Evolutionary conservation across 2,113 vertebrate genomes (phyloP).

Genomic region (Amblyopsis rosae): DNA sequence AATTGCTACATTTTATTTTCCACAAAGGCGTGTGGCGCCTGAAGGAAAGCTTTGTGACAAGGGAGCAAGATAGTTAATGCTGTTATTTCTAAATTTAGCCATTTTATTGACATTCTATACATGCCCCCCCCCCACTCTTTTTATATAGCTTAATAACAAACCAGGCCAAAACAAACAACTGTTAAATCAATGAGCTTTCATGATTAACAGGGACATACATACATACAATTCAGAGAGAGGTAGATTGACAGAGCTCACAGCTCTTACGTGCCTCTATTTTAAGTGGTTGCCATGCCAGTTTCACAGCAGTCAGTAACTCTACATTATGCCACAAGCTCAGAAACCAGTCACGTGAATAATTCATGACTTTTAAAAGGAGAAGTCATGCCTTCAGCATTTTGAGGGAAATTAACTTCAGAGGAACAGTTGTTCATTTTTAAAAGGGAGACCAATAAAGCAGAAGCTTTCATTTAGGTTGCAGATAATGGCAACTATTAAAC

Average conservation of each 20-base stretch:
- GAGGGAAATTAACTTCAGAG: constrained; percentile 26
- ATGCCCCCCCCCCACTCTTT: not conserved
- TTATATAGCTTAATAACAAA: not conserved
- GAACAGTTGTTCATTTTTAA: constrained; percentile 11
- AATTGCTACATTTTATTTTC: constrained; percentile 67
- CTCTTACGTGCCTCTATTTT: constrained; percentile 55
- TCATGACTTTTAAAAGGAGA: constrained; percentile 45
- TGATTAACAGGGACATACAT: not conserved
- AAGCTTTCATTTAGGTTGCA: constrained; percentile 33
- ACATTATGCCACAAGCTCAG: constrained; percentile 58
- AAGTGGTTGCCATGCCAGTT: constrained; percentile 71
- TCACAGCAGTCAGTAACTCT: constrained; percentile 66
- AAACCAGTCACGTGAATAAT: constrained; percentile 66
- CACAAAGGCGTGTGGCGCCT: constrained; percentile 58
- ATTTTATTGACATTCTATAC: too few species aligned
- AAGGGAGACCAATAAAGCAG: constrained; percentile 25
- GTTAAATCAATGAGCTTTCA: not conserved
- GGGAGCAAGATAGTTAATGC: too few species aligned
- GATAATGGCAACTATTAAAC: constrained; percentile 5
- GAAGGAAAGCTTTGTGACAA: constrained; percentile 60
- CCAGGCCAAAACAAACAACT: not conserved
- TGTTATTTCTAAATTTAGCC: too few species aligned
- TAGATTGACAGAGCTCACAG: constrained; percentile 46
- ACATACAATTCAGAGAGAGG: constrained; percentile 10
- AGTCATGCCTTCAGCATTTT: constrained; percentile 40